These are phyloP conservation scores for Orthonevra nobilis DNA, from an alignment of 2,888 invertebrate genomes.

Conservation along the genomic window DNA sequence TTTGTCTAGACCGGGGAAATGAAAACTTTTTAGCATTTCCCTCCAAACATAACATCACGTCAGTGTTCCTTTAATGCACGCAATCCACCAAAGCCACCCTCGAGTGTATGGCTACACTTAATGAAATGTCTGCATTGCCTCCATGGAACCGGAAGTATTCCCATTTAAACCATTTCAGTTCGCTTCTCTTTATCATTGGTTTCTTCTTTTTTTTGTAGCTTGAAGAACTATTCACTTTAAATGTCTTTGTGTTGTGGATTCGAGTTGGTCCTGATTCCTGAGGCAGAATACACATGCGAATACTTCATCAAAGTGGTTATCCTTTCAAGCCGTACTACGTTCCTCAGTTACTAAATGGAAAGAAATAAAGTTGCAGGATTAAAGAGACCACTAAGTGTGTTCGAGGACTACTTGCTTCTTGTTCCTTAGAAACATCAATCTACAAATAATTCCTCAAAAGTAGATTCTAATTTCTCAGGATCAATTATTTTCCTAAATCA, in stretches of 20 bases:
- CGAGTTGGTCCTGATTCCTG: neutral
- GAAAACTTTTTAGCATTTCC: conserved; percentile 41
- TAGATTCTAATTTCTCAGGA: too few species aligned
- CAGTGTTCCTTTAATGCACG: neutral
- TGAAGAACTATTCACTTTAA: neutral
- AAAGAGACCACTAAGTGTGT: too few species aligned
- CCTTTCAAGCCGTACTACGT: too few species aligned
- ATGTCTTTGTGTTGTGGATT: neutral
- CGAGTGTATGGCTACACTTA: conserved; percentile 21
- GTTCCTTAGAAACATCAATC: too few species aligned
- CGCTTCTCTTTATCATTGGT: conserved; percentile 5
- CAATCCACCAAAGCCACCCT: too few species aligned
- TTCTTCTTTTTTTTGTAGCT: neutral
- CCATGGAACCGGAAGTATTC: conserved; percentile 59
- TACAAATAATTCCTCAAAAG: too few species aligned
- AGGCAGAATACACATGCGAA: too few species aligned
- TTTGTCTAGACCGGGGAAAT: conserved; percentile 66
- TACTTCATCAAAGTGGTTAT: too few species aligned
- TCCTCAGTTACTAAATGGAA: too few species aligned
- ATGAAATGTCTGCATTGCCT: conserved; percentile 57
- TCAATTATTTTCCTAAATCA: too few species aligned
- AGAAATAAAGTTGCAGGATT: too few species aligned
- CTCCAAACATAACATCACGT: conserved; percentile 20
- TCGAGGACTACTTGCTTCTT: too few species aligned
- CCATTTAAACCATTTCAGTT: conserved; percentile 61